Percentiles rank a stretch among this genome's conserved stretches.
Evolutionary conservation across 2,888 invertebrate genomes (phyloP).

Genomic region (Pimpla rufipes): DNA sequence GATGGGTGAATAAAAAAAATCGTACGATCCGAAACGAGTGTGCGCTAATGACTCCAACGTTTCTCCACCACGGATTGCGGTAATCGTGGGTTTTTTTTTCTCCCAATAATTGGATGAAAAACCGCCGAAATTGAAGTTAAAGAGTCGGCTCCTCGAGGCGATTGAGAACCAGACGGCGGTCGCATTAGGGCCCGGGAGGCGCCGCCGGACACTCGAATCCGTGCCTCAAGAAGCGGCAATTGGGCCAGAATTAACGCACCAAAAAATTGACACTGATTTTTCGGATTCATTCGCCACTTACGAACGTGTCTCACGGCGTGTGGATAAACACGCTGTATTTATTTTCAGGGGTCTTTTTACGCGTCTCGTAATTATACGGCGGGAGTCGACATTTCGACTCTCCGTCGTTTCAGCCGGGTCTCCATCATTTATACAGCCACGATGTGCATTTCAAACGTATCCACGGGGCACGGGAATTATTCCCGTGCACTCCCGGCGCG

Average conservation of each 20-base stretch:
- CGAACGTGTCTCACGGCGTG: too few species aligned
- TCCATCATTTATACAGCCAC: too few species aligned
- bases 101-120: slow-evolving; percentile 9
- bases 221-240: not conserved
- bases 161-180: not conserved
- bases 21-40: too few species aligned
- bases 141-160: not conserved
- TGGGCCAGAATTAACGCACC: not conserved
- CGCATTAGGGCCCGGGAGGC: not conserved
- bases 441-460: too few species aligned
- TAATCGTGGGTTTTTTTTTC: not conserved
- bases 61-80: too few species aligned
- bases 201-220: not conserved
- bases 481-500: slow-evolving; percentile 24
- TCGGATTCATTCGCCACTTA: not conserved
- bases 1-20: too few species aligned
- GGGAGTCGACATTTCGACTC: too few species aligned
- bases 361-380: too few species aligned
- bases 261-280: not conserved
- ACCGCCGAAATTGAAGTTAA: not conserved
- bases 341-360: too few species aligned
- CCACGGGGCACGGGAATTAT: slow-evolving; percentile 16
- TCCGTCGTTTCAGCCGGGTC: too few species aligned
- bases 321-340: too few species aligned
- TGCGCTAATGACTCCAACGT: too few species aligned